These are phyloP conservation scores for Pollenia angustigena DNA, from an alignment of 2,888 invertebrate species.

Conservation along the genomic window DNA sequence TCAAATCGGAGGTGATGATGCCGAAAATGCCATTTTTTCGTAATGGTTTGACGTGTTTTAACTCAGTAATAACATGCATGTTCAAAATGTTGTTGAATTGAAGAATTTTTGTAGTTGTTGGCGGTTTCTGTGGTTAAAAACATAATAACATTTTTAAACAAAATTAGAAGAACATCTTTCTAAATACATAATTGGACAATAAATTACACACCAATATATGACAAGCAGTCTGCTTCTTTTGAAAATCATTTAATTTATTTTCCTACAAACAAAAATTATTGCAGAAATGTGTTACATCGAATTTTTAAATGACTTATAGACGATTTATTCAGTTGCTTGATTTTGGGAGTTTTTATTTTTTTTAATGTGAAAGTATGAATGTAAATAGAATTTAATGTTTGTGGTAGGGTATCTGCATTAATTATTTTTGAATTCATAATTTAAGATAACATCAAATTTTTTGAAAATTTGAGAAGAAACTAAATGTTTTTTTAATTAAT, in stretches of 20 bases:
- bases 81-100: constrained; percentile 30
- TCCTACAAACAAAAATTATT: constrained; percentile 43
- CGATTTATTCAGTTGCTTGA: constrained; percentile 21
- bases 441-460: too few relatives aligned
- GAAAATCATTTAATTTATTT: background rate
- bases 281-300: constrained; percentile 35
- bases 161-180: constrained; percentile 51
- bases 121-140: constrained; percentile 66
- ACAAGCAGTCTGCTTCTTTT: background rate
- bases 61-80: constrained; percentile 67
- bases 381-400: too few relatives aligned
- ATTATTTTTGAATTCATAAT: too few relatives aligned
- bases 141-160: constrained; percentile 55
- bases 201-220: background rate
- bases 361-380: too few relatives aligned
- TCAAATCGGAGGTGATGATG: too few relatives aligned
- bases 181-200: constrained; percentile 9
- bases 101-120: constrained; percentile 57
- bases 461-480: too few relatives aligned
- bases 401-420: too few relatives aligned
- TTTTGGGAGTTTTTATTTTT: background rate
- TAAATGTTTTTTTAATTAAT: too few relatives aligned
- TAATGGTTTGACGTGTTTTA: too few relatives aligned
- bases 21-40: too few relatives aligned
- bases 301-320: constrained; percentile 30